phyloP scores from a whole-genome alignment of 2,888 invertebrate species.

The Oscheius onirici region DNA sequence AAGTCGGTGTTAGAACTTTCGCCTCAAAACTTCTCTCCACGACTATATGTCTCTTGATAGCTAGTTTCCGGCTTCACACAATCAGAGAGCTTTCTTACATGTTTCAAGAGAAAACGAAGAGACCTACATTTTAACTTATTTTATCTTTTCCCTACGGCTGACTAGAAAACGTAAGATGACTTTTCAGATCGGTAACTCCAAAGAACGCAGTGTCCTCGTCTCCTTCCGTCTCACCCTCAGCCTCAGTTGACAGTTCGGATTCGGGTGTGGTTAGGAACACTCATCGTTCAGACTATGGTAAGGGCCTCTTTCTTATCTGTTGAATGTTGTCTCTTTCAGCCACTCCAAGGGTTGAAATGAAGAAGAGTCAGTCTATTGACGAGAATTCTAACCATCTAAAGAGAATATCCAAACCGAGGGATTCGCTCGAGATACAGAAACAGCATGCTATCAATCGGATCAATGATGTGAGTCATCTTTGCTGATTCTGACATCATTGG shows the following conservation, averaged over 20 bases:
- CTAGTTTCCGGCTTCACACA: too few relatives aligned
- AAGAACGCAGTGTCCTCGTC: slow-evolving; percentile 21
- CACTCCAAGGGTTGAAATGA: background rate
- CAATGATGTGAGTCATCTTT: slow-evolving; percentile 17
- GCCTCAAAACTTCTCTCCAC: too few relatives aligned
- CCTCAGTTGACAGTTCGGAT: slow-evolving; percentile 29
- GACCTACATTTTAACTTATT: too few relatives aligned
- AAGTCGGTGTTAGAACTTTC: too few relatives aligned
- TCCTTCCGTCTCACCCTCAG: slow-evolving; percentile 27
- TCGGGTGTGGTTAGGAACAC: slow-evolving; percentile 17
- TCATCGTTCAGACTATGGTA: slow-evolving; percentile 10
- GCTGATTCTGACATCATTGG: background rate
- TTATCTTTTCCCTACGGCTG: too few relatives aligned
- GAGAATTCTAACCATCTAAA: slow-evolving; percentile 19
- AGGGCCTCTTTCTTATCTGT: background rate
- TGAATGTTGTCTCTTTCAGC: background rate
- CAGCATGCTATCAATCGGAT: slow-evolving; percentile 23
- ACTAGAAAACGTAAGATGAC: background rate
- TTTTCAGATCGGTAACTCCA: slow-evolving; percentile 28
- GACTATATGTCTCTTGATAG: too few relatives aligned
- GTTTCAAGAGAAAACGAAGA: too few relatives aligned
- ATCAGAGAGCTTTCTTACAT: too few relatives aligned
- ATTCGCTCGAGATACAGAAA: slow-evolving; percentile 8
- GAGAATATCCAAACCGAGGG: background rate
- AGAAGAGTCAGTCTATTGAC: background rate